Base-by-base conservation (phyloP, 2,888 invertebrate species). In the Temnothorax unifasciatus region DNA sequence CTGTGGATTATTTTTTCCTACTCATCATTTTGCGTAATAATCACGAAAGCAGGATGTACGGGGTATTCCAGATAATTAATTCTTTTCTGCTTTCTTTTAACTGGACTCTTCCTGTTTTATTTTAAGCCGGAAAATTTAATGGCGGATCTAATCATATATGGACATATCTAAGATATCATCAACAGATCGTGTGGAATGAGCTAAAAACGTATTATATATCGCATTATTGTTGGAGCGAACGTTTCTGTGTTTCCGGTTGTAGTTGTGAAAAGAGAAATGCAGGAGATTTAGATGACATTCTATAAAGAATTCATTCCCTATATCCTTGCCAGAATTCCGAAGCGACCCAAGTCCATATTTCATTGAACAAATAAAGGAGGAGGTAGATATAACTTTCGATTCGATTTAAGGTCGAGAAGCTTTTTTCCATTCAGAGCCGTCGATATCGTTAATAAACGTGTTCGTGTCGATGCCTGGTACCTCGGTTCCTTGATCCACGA, bases 401-500 rank as follows among this genome's bases (percentile, higher is more conserved):
- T 41, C 11, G 25, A 3, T 74, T 59, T 44, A 52, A 38, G 9
- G 15, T 21, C 4, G 25, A 21, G 4, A 41, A 64, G 9, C 5
- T 44, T 15, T 44, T 54, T 41, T 34, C 13, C 1, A 15, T n/a
- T 15, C 15, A 9, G 18, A 79, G 29, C n/a, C 6, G 68, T 25
- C 47, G 15, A 57, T 21, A 44, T 77, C 44, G 15, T 21, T 66
- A 54, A 66, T 18, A 34, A 66, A 77, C 11, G 52, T 15, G 41
- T 73, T 9, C 8, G 13, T 63, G 41, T 29, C 61, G 11, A 38
- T 64, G 63, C 71, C n/a, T 64, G 69, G 41, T 81, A 64, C 69
- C 9, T 82, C 47, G 73, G 83, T 77, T 79, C 57, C 63, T 69
- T 64, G 77, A 50, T 83, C 81, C 61, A 25, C 38, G 52, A 79